These are phyloP conservation scores for Montipora capricornis DNA, from an alignment of 64 coral and sea anemone species.

Conservation along the genomic window DNA sequence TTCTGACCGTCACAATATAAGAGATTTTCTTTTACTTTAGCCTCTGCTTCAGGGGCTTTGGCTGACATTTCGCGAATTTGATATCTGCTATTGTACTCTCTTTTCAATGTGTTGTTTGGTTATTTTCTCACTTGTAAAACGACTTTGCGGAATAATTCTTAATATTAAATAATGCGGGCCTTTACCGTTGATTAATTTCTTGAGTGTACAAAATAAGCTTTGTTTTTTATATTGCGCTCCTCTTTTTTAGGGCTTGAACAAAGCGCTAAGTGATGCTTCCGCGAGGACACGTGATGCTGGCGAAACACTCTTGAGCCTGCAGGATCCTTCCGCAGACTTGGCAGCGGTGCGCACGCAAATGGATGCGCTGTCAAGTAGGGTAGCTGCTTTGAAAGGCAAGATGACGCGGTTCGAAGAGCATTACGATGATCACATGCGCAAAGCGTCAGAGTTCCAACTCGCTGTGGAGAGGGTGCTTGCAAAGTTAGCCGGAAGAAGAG, in stretches of 20 bases:
- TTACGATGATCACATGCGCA: slow-evolving; percentile 88
- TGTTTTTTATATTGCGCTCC: not conserved
- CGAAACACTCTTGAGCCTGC: slow-evolving; percentile 69
- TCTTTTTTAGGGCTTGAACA: slow-evolving; percentile 55
- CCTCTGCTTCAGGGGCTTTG: not conserved
- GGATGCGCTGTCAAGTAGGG: slow-evolving; percentile 72
- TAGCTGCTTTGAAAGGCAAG: slow-evolving; percentile 75
- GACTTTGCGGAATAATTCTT: not conserved
- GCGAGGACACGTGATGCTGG: slow-evolving; percentile 46
- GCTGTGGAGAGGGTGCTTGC: slow-evolving; percentile 78
- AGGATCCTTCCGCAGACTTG: slow-evolving; percentile 64
- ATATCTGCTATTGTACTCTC: not conserved
- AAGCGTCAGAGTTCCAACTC: slow-evolving; percentile 75
- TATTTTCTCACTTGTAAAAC: not conserved
- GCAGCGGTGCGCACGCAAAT: slow-evolving; percentile 73
- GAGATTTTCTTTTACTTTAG: not conserved
- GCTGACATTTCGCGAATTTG: not conserved
- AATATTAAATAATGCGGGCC: not conserved
- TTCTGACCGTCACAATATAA: not conserved
- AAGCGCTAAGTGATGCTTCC: slow-evolving; percentile 46
- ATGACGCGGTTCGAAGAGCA: slow-evolving; percentile 85
- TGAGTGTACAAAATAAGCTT: not conserved
- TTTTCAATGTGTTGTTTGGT: not conserved
- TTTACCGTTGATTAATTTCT: not conserved
- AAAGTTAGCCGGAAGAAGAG: slow-evolving; percentile 76